Evolutionary conservation across 2,888 invertebrate species (phyloP), one percentile per base, ranked within the genome.

Genomic region (Euspilapteryx auroguttella): DNA sequence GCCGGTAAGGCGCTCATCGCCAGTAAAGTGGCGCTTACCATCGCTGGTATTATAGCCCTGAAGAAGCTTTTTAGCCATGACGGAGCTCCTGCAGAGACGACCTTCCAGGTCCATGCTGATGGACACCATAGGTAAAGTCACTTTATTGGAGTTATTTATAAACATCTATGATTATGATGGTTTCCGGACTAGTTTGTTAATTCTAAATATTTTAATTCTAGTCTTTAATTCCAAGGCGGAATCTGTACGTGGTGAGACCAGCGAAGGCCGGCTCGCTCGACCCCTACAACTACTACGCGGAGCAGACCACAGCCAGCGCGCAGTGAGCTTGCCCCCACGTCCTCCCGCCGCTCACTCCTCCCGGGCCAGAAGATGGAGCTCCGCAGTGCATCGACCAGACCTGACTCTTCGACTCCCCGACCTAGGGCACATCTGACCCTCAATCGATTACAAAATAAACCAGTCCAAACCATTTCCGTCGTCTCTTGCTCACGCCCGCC

Each of bases 31-130:
- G 86, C 86, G 2, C 56, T 87, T 32, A 83, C 86, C 34, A 85
- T 87, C 41, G 83, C 86, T 34, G 82, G 85, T 30, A 83, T 86
- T 32, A 83, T 86, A 41, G 85, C 82, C 12, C 57, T 86, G 40
- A 86, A 85, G 66, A 86, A 86, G 54, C 71, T 87, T 37, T 85
- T 86, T 64, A 81, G 84, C 34, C 82, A 83, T 37, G 83, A 85
- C 38, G 64, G 73, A 37, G 63, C 78, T 35, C 75, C 80, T 34
- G 80, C 80, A 36, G 81, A 82, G 49, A 78, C 80, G 25, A 79
- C 82, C 37, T 81, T 85, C 64, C 84, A 85, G 55, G 85, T 86
- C 28, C 84, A 85, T 44, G 82, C 85, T 37, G 79, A 80, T 50
- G 81, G 82, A 42, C 82, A 82, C 53, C 82, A 82, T 61, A 79